Conservation (phyloP, 2,888 invertebrate species). For the Ormia ochracea region DNA sequence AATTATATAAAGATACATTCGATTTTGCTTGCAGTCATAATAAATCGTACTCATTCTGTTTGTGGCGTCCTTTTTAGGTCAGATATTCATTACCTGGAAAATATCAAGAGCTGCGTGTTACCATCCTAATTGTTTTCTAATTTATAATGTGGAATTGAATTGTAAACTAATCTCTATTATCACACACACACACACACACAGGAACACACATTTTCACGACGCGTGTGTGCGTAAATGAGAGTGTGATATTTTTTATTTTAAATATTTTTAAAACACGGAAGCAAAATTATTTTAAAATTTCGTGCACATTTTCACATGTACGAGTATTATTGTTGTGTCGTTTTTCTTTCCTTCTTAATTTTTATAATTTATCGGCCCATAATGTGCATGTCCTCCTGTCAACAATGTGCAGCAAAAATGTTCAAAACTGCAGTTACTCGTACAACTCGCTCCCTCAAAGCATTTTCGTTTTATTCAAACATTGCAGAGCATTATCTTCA, state of each 20-base stretch:
- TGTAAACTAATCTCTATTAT: too few relatives aligned
- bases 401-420: conserved; percentile 45
- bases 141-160: too few relatives aligned
- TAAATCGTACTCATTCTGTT: too few relatives aligned
- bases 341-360: background rate
- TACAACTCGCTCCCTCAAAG: background rate
- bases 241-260: background rate
- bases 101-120: too few relatives aligned
- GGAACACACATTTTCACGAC: too few relatives aligned
- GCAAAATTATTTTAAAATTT: conserved; percentile 32
- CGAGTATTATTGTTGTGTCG: background rate
- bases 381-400: conserved; percentile 52
- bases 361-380: conserved; percentile 53
- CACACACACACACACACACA: too few relatives aligned
- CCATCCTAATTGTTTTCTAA: too few relatives aligned
- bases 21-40: too few relatives aligned
- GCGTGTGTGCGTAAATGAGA: too few relatives aligned
- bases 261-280: conserved; percentile 54
- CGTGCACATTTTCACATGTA: conserved; percentile 2
- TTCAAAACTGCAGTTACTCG: background rate
- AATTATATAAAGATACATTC: conserved; percentile 32
- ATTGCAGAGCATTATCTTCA: conserved; percentile 52
- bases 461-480: conserved; percentile 29
- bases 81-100: too few relatives aligned
- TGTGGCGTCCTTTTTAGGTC: too few relatives aligned